These are phyloP conservation scores for Mechanitis mazaeus DNA, from an alignment of 2,888 invertebrate species.

Conservation along the genomic window DNA sequence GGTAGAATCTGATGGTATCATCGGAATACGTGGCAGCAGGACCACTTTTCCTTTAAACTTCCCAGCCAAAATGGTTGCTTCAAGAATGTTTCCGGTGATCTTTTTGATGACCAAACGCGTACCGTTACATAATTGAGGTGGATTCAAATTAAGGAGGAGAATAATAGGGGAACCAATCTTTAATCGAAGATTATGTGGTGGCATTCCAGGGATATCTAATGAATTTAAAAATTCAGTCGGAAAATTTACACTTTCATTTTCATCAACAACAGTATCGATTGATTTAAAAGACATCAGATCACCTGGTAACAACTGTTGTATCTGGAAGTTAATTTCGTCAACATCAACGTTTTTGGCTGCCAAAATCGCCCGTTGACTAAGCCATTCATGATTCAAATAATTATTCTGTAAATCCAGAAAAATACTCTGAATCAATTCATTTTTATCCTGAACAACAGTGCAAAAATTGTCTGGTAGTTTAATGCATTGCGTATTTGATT, in stretches of 20 bases:
- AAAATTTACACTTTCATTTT: constrained; percentile 17
- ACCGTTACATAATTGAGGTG: constrained; percentile 19
- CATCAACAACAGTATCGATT: constrained; percentile 12
- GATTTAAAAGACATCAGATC: constrained; percentile 25
- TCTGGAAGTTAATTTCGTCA: constrained; percentile 6
- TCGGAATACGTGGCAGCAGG: constrained; percentile 40
- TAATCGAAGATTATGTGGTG: constrained; percentile 14
- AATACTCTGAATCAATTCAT: too few species aligned
- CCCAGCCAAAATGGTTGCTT: constrained; percentile 22
- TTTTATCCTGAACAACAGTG: too few species aligned
- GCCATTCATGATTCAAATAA: constrained; percentile 26
- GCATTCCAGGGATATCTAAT: constrained; percentile 15
- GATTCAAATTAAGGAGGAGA: constrained; percentile 19
- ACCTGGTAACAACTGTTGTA: constrained; percentile 26
- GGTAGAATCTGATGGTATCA: constrained; percentile 42
- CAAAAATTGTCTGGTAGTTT: too few species aligned
- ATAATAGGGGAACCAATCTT: constrained; percentile 19
- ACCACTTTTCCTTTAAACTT: constrained; percentile 30
- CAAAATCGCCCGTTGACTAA: constrained; percentile 27
- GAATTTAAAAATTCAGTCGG: constrained; percentile 12
- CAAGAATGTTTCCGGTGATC: constrained; percentile 21
- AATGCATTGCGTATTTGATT: too few species aligned
- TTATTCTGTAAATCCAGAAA: too few species aligned
- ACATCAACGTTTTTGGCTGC: constrained; percentile 30
- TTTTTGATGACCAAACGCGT: constrained; percentile 22